These are phyloP conservation scores for Gobionotothen gibberifrons DNA, from an alignment of 2,797 vertebrate genomes.

Conservation along the genomic window DNA sequence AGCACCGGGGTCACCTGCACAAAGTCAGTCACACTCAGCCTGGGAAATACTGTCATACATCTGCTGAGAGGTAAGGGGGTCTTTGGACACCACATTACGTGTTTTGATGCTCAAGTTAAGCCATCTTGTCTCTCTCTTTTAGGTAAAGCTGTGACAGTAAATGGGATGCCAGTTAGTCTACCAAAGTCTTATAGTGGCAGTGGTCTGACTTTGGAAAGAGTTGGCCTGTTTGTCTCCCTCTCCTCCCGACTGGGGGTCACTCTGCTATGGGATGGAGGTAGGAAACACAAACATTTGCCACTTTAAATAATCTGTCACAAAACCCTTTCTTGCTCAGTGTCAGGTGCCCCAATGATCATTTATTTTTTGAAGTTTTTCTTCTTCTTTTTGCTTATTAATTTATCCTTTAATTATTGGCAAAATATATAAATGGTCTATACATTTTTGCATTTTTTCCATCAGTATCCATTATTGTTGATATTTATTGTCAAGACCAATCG, in stretches of 20 bases:
- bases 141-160: conserved; percentile 91
- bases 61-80: conserved; percentile 87
- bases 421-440: neutral
- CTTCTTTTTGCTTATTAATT: neutral
- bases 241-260: conserved; percentile 86
- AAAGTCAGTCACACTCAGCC: conserved; percentile 88
- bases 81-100: too few species aligned
- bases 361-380: neutral
- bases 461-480: neutral
- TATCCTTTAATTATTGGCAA: neutral
- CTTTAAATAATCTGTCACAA: too few species aligned
- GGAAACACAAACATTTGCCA: conserved; percentile 14
- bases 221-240: conserved; percentile 89
- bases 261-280: conserved; percentile 95
- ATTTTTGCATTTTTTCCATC: neutral
- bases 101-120: neutral
- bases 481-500: neutral
- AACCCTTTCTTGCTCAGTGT: neutral
- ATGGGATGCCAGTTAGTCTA: conserved; percentile 85
- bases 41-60: conserved; percentile 88
- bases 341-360: neutral
- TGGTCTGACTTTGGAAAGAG: conserved; percentile 83
- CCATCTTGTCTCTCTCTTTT: conserved; percentile 6
- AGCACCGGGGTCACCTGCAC: conserved; percentile 91
- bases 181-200: conserved; percentile 90